A percentile compares a stretch with the other conserved stretches of the same genome.
Conservation (phyloP, 2,888 invertebrate genomes). For the Synanthedon formicaeformis region DNA sequence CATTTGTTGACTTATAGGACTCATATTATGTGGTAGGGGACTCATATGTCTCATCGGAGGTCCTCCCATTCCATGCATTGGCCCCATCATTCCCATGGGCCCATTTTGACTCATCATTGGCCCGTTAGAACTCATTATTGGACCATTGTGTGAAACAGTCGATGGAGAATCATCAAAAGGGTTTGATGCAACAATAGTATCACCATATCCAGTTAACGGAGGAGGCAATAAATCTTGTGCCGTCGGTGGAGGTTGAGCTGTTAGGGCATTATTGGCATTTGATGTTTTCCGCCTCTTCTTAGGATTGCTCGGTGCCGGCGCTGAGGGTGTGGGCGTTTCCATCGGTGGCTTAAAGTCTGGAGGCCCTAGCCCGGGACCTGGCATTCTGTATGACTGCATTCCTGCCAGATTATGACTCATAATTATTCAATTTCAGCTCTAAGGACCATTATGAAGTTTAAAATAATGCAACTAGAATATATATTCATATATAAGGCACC, state of each 20-base stretch:
- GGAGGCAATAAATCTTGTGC: conserved; percentile 85
- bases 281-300: conserved; percentile 89
- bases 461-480: conserved; percentile 27
- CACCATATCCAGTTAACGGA: conserved; percentile 90
- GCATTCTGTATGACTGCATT: conserved; percentile 84
- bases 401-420: conserved; percentile 87
- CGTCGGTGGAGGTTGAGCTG: conserved; percentile 78
- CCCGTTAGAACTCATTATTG: conserved; percentile 73
- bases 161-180: conserved; percentile 93
- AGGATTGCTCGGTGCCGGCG: conserved; percentile 84
- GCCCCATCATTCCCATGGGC: conserved; percentile 75
- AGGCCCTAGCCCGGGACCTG: conserved; percentile 77
- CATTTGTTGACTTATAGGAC: conserved; percentile 74
- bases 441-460: conserved; percentile 43
- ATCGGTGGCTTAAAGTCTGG: conserved; percentile 80
- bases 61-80: conserved; percentile 73
- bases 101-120: conserved; percentile 78
- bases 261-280: conserved; percentile 74
- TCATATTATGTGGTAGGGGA: conserved; percentile 71
- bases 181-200: conserved; percentile 94
- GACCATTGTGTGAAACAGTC: conserved; percentile 70
- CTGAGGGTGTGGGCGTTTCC: conserved; percentile 77
- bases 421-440: conserved; percentile 47
- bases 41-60: conserved; percentile 77
- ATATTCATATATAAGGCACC: conserved; percentile 43